Evolutionary conservation across 1,140 invertebrate species (phyloP).

Genomic region (Glossosoma conforme): DNA sequence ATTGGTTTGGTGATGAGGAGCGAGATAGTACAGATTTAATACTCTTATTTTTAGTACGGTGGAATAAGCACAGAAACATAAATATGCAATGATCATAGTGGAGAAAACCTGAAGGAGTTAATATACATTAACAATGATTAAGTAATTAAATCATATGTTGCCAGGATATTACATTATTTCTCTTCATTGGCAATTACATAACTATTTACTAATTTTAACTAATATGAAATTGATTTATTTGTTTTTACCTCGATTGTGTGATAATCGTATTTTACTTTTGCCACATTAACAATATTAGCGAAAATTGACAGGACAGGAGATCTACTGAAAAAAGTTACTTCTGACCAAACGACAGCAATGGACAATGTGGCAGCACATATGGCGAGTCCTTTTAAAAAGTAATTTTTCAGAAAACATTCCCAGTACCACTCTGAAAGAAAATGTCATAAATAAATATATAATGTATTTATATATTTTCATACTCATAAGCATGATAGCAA

Average conservation of each 20-base stretch:
- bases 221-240: too few relatives aligned
- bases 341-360: conserved; percentile 93
- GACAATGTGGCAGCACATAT: conserved; percentile 76
- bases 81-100: conserved; percentile 85
- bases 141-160: conserved; percentile 19
- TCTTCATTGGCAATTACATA: too few relatives aligned
- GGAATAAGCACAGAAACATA: conserved; percentile 96
- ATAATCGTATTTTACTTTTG: conserved; percentile 84
- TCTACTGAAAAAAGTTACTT: conserved; percentile 95
- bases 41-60: conserved; percentile 95
- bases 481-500: conserved; percentile 2
- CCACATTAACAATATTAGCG: conserved; percentile 83
- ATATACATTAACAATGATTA: not conserved
- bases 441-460: too few relatives aligned
- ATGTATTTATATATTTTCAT: conserved; percentile 20
- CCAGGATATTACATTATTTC: too few relatives aligned
- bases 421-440: conserved; percentile 87
- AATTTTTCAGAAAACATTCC: conserved; percentile 77
- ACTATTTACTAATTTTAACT: too few relatives aligned
- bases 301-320: conserved; percentile 90
- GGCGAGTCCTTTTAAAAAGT: conserved; percentile 68
- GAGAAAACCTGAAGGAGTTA: conserved; percentile 67
- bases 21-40: conserved; percentile 95
- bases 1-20: conserved; percentile 96
- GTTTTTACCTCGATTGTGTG: conserved; percentile 88